phyloP scores from a whole-genome alignment of 2,797 vertebrate species.

The Liasis olivaceus region DNA sequence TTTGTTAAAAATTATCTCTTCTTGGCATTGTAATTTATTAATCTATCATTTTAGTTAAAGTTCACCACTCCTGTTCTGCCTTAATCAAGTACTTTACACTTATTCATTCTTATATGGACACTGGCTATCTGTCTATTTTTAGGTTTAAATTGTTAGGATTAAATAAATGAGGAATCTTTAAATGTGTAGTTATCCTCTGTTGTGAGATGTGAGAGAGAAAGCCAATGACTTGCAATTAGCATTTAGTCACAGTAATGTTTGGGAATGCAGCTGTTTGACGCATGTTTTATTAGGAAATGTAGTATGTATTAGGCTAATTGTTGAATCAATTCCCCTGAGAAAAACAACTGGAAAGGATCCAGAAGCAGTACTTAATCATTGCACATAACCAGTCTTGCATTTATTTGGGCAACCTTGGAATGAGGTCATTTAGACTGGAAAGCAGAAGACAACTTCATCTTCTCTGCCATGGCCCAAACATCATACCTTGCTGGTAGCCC shows the following conservation, averaged over 20 bases:
- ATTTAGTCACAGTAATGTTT: neutral
- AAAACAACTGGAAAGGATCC: neutral
- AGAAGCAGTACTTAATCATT: neutral
- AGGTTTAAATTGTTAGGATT: neutral
- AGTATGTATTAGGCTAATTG: neutral
- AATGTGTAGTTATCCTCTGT: neutral
- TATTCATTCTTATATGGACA: neutral
- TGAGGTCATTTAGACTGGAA: neutral
- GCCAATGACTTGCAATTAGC: neutral
- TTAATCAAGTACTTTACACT: neutral
- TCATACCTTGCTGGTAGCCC: neutral
- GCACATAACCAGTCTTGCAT: neutral
- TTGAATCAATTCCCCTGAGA: neutral
- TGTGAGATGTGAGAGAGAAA: neutral
- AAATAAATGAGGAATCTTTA: neutral
- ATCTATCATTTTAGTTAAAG: constrained; percentile 13
- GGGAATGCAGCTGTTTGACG: no score
- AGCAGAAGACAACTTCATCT: neutral
- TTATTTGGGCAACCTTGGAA: neutral
- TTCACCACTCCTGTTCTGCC: constrained; percentile 16
- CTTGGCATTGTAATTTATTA: constrained; percentile 29
- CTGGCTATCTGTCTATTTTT: neutral
- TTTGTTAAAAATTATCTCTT: neutral
- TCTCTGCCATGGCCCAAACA: neutral
- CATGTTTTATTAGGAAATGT: neutral